Evolutionary conservation across 2,797 vertebrate genomes (phyloP).

Genomic region (Carcharodon carcharias): DNA sequence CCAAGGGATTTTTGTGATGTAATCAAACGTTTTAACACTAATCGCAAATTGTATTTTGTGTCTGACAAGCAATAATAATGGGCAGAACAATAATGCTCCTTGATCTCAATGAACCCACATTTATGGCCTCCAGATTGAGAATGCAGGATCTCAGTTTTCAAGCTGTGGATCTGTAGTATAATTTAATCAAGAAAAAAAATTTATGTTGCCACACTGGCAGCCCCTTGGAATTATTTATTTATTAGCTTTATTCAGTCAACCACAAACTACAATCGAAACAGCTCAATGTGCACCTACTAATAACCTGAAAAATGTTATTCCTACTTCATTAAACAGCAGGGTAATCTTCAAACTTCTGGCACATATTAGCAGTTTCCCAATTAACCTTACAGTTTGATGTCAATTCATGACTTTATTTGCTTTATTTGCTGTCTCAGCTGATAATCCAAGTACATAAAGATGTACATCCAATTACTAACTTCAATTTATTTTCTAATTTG

Average conservation of each 20-base stretch:
- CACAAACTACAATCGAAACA: background rate
- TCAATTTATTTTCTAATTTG: background rate
- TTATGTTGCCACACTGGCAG: background rate
- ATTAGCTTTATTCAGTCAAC: background rate
- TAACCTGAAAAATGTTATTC: background rate
- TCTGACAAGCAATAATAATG: background rate
- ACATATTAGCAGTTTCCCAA: background rate
- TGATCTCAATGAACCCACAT: background rate
- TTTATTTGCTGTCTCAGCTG: background rate
- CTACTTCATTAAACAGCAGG: background rate
- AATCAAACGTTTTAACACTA: background rate
- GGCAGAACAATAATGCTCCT: background rate
- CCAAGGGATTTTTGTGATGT: background rate
- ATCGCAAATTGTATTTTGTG: background rate
- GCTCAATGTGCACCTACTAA: background rate
- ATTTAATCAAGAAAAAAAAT: background rate
- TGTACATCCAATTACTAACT: background rate
- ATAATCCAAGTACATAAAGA: background rate
- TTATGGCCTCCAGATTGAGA: background rate
- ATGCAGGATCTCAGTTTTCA: background rate
- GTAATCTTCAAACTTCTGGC: background rate
- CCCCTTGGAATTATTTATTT: background rate
- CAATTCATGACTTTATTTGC: slow-evolving; percentile 12
- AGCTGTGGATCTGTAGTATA: background rate
- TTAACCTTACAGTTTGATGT: slow-evolving; percentile 5